Evolutionary conservation across 2,888 invertebrate species (phyloP).

Genomic region (Cremastinae sp.): DNA sequence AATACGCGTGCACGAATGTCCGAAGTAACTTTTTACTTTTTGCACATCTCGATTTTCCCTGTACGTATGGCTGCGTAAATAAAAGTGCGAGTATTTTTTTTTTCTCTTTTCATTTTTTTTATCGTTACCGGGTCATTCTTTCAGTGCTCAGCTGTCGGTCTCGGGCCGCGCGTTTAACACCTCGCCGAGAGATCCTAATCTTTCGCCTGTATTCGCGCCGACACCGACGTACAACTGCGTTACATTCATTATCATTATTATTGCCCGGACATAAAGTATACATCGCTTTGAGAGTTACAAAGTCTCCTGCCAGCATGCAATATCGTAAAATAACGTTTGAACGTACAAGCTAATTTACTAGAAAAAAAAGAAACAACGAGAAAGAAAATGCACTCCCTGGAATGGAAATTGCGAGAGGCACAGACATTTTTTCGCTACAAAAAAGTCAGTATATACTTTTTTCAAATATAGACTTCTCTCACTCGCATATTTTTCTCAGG

Average conservation of each 20-base stretch:
- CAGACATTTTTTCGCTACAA: too few species aligned
- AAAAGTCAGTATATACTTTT: too few species aligned
- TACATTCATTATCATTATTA: conserved; percentile 44
- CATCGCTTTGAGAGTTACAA: conserved; percentile 2
- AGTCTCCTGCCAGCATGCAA: conserved; percentile 5
- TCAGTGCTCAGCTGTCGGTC: conserved; percentile 57
- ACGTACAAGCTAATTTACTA: neutral
- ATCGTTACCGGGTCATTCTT: neutral
- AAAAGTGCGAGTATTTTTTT: conserved; percentile 18
- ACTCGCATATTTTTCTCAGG: too few species aligned
- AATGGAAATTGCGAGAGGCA: too few species aligned
- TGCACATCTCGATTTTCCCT: conserved; percentile 33
- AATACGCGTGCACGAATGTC: conserved; percentile 43
- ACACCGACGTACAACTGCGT: conserved; percentile 34
- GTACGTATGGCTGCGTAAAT: conserved; percentile 5
- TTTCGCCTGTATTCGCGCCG: conserved; percentile 21
- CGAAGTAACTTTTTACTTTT: conserved; percentile 14
- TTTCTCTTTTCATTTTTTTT: conserved; percentile 38
- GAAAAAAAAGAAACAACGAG: too few species aligned
- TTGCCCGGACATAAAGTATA: conserved; percentile 29
- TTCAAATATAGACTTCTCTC: too few species aligned
- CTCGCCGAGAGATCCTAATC: conserved; percentile 55
- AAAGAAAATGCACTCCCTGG: too few species aligned
- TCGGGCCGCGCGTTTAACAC: conserved; percentile 60
- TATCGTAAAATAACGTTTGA: neutral